A percentile compares a stretch with the other conserved stretches of the same genome.
Conservation (phyloP, 2,888 invertebrate genomes). For the Choristoneura rosaceana region DNA sequence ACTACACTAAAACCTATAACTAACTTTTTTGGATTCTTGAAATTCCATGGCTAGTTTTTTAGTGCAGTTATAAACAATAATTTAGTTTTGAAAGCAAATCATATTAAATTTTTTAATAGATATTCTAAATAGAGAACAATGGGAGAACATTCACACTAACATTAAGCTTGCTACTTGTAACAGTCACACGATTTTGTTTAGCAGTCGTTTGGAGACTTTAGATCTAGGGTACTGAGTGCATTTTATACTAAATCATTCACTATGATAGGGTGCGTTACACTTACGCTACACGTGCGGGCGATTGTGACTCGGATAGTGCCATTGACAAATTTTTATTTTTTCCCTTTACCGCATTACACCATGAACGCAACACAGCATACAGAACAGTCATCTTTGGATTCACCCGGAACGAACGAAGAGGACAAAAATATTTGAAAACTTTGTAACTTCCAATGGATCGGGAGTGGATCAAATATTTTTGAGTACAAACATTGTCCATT, state of each 20-base stretch:
- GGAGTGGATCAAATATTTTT: background rate
- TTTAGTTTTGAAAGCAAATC: slow-evolving; percentile 24
- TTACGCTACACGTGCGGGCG: slow-evolving; percentile 37
- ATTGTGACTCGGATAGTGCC: slow-evolving; percentile 32
- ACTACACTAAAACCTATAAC: slow-evolving; percentile 25
- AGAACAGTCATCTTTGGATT: background rate
- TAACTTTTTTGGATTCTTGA: slow-evolving; percentile 17
- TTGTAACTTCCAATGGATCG: background rate
- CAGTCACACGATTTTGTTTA: slow-evolving; percentile 26
- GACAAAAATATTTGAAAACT: background rate
- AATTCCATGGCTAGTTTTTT: slow-evolving; percentile 16
- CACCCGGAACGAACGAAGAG: background rate
- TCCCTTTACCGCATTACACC: slow-evolving; percentile 11
- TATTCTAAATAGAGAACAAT: slow-evolving; percentile 29
- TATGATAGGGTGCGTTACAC: slow-evolving; percentile 37
- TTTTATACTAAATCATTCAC: slow-evolving; percentile 36
- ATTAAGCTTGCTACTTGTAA: slow-evolving; percentile 38
- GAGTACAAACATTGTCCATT: background rate
- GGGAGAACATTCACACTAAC: slow-evolving; percentile 39
- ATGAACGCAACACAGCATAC: background rate
- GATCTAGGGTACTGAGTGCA: slow-evolving; percentile 32
- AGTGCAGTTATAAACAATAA: slow-evolving; percentile 26
- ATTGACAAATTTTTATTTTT: background rate
- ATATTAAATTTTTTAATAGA: slow-evolving; percentile 7
- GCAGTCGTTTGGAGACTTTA: slow-evolving; percentile 10